phyloP scores from a whole-genome alignment of 1,140 invertebrate genomes.

The Pachyrhynchus sulphureomaculatus region DNA sequence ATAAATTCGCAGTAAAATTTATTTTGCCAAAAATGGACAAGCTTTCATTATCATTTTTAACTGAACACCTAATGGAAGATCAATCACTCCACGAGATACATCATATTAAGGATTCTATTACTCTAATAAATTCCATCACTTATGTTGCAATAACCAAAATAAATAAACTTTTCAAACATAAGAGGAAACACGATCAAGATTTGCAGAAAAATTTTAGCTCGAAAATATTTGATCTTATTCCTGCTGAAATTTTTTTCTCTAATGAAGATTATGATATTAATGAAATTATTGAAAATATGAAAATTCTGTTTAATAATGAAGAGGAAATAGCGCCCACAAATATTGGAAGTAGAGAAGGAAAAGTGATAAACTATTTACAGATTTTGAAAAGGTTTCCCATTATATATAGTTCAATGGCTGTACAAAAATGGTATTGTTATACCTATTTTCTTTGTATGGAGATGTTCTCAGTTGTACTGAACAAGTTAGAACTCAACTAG shows the following conservation, averaged over 20 bases:
- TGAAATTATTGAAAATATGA: constrained; percentile 2
- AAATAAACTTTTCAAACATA: constrained; percentile 34
- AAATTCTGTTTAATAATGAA: neutral
- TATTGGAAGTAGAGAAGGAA: constrained; percentile 24
- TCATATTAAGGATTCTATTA: constrained; percentile 27
- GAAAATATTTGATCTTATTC: constrained; percentile 25
- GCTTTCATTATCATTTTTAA: constrained; percentile 9
- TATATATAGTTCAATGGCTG: constrained; percentile 25
- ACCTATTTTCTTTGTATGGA: constrained; percentile 34
- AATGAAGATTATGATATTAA: neutral
- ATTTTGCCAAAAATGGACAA: constrained; percentile 40
- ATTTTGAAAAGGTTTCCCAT: constrained; percentile 32
- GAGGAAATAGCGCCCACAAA: neutral
- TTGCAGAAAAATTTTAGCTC: constrained; percentile 18
- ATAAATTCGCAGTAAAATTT: constrained; percentile 39
- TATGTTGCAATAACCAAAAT: constrained; percentile 36
- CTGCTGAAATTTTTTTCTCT: constrained; percentile 22
- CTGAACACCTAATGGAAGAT: constrained; percentile 28
- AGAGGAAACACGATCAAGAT: constrained; percentile 36
- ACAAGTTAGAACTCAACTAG: constrained; percentile 10
- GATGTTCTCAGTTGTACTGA: constrained; percentile 30
- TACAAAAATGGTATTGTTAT: constrained; percentile 34
- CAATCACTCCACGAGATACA: neutral
- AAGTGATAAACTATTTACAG: constrained; percentile 25
- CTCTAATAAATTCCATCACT: constrained; percentile 28